Evolutionary conservation across 2,113 vertebrate species (phyloP).

Genomic region (Zonotrichia leucophrys): DNA sequence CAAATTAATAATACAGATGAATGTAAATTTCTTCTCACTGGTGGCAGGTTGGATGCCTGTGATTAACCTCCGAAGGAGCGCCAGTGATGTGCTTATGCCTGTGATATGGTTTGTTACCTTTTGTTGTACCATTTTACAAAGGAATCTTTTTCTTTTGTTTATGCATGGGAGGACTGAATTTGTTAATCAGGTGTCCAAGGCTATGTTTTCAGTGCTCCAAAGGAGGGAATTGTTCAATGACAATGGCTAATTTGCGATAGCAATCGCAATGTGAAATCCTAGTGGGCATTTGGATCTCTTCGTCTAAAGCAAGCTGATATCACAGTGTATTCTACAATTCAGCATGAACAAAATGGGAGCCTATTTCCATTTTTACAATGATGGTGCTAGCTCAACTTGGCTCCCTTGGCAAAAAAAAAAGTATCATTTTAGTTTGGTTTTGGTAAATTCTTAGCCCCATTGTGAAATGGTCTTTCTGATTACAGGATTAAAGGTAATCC

Average conservation of each 20-base stretch:
- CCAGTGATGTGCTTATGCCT: neutral
- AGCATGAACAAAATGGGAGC: constrained; percentile 4
- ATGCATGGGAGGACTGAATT: constrained; percentile 3
- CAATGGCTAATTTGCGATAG: constrained; percentile 26
- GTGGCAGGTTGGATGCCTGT: neutral
- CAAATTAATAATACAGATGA: neutral
- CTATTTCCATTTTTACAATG: constrained; percentile 9
- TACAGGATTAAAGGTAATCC: constrained; percentile 55
- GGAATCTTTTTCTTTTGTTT: constrained; percentile 27
- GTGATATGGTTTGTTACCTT: neutral
- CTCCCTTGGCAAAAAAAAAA: constrained; percentile 2
- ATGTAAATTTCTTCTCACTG: neutral
- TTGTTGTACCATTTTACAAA: neutral
- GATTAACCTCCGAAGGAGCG: neutral
- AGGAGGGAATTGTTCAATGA: constrained; percentile 31
- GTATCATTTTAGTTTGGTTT: constrained; percentile 16
- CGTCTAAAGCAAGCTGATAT: neutral
- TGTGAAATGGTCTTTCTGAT: constrained; percentile 45
- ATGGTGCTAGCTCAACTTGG: neutral
- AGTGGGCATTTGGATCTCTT: constrained; percentile 1
- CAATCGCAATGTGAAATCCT: constrained; percentile 55
- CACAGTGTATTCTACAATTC: neutral
- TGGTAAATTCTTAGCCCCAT: constrained; percentile 44
- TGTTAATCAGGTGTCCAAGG: constrained; percentile 19
- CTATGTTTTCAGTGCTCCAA: constrained; percentile 30